Percentiles rank a stretch among this genome's conserved stretches.
These are phyloP conservation scores for Dinoponera quadriceps DNA, from an alignment of 1,140 invertebrate genomes.

Conservation along the genomic window DNA sequence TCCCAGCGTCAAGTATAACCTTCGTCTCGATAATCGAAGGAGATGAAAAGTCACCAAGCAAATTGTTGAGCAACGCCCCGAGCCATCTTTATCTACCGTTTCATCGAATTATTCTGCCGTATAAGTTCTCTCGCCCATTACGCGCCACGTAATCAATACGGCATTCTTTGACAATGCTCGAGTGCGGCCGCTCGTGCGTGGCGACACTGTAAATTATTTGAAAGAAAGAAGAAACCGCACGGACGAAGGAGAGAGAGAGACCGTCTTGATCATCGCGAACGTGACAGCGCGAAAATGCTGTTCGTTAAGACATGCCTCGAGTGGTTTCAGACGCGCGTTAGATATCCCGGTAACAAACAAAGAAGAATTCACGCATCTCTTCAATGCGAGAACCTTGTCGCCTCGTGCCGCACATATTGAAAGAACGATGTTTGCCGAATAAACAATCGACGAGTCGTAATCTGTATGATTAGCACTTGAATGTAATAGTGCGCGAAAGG, in stretches of 20 bases:
- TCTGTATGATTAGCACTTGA: too few relatives aligned
- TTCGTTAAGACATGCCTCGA: background rate
- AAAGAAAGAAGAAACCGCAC: background rate
- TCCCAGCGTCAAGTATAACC: slow-evolving; percentile 62
- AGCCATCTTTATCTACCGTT: slow-evolving; percentile 49
- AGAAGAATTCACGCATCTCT: too few relatives aligned
- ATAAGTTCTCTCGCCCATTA: slow-evolving; percentile 43
- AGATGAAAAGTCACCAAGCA: slow-evolving; percentile 57
- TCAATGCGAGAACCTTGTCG: too few relatives aligned
- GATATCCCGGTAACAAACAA: too few relatives aligned
- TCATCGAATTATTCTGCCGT: slow-evolving; percentile 51
- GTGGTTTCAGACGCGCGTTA: background rate
- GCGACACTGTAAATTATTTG: slow-evolving; percentile 7
- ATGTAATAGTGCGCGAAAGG: too few relatives aligned
- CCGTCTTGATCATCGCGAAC: background rate
- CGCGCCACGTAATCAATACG: slow-evolving; percentile 39
- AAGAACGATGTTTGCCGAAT: too few relatives aligned
- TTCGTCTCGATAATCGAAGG: slow-evolving; percentile 67
- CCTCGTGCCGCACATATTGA: too few relatives aligned
- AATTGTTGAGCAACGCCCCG: slow-evolving; percentile 67
- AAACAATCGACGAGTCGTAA: too few relatives aligned
- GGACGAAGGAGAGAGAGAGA: background rate
- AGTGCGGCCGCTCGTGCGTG: background rate
- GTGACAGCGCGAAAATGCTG: slow-evolving; percentile 16
- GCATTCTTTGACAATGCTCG: slow-evolving; percentile 53